Evolutionary conservation across 2,113 vertebrate genomes (phyloP), one percentile per base, ranked within the genome.

Genomic region (Seriola aureovittata): DNA sequence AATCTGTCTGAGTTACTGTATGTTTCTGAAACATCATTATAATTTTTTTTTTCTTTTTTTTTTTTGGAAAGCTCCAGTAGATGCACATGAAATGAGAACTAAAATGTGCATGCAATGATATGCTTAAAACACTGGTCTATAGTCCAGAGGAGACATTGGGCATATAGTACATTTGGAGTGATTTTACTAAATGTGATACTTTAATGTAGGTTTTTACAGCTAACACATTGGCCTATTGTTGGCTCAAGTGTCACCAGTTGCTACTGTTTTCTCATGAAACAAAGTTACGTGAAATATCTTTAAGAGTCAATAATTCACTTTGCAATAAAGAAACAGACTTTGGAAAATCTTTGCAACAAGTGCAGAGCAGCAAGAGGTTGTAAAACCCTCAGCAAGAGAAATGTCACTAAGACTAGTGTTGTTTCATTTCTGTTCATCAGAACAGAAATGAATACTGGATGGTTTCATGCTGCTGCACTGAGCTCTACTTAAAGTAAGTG

Each of bases 351-450:
- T 29, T 36, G 34, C 34, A 67, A 69, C 65, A 70, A 58, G 34
- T 60, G 5, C 23, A 48, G 16, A 40, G 14, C 46, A 78, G n/a
- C 21, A 58, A 40, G 40, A 76, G 34, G 48, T 25, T 81, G 55
- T 77, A 46, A 68, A 75, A 58, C 19, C 6, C 29, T 17, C 44
- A 32, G 23, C 25, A 9, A 66, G 4, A 54, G 66, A 84, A 84
- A 75, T 44, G 1, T 60, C 6, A 75, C 46, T 17, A 16, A 57
- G 11, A 50, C 17, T 2, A 42, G 8, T 42, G 40, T n/a, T 34
- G 40, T 80, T 81, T 81, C 69, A 64, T 81, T 73, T 84, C 77
- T 60, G 42, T 44, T 71, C 55, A n/a, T 36, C 50, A 57, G 63
- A 60, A 72, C 4, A 40, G 50, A 59, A 42, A 71, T 71, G 4